Evolutionary conservation across 2,888 invertebrate genomes (phyloP).

Genomic region (Eupithecia exiguata): DNA sequence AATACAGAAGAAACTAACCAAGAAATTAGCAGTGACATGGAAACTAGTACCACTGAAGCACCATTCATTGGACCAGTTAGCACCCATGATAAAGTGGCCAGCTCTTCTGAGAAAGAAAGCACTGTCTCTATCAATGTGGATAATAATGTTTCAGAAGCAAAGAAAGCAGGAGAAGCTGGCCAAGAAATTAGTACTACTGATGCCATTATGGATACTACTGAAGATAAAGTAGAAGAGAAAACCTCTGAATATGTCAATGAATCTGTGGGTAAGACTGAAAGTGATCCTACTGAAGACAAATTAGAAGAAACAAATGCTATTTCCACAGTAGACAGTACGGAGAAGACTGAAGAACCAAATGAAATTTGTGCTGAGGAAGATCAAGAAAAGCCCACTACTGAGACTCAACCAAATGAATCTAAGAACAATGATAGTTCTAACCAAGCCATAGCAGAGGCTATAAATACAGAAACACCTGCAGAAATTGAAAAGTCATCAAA

Average conservation of each 20-base stretch:
- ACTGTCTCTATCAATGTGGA: slow-evolving; percentile 9
- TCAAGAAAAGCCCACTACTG: neutral
- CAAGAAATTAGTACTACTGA: slow-evolving; percentile 14
- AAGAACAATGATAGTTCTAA: slow-evolving; percentile 13
- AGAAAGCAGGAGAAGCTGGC: neutral
- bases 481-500: neutral
- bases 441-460: slow-evolving; percentile 7
- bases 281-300: slow-evolving; percentile 1
- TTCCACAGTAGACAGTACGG: neutral
- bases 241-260: slow-evolving; percentile 18
- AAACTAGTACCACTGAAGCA: slow-evolving; percentile 23
- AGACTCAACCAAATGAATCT: slow-evolving; percentile 3
- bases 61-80: neutral
- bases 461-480: neutral
- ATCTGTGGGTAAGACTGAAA: slow-evolving; percentile 2
- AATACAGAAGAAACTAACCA: slow-evolving; percentile 3
- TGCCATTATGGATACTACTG: slow-evolving; percentile 25
- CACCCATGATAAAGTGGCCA: slow-evolving; percentile 10
- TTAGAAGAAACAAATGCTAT: slow-evolving; percentile 1
- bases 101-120: slow-evolving; percentile 14
- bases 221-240: slow-evolving; percentile 38
- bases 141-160: slow-evolving; percentile 9
- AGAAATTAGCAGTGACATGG: slow-evolving; percentile 21
- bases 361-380: slow-evolving; percentile 33
- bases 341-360: slow-evolving; percentile 37